Percentiles rank a stretch among this genome's conserved stretches.
Conservation (phyloP, 1,140 invertebrate species). For the Pseudomyrmex dendroicus region DNA sequence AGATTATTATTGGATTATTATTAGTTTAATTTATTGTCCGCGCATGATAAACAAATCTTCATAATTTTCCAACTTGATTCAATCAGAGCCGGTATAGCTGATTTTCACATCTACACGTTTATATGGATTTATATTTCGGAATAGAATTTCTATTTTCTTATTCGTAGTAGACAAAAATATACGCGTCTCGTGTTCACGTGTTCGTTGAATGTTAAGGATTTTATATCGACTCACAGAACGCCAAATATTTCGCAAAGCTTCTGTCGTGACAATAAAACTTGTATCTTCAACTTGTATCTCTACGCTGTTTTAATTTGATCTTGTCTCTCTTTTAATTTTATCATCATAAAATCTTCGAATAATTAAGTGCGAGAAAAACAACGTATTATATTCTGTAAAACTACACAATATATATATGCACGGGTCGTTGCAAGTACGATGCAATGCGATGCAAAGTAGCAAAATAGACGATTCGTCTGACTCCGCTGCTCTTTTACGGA, state of each 20-base stretch:
- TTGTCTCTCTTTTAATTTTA: neutral
- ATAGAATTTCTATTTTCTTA: slow-evolving; percentile 17
- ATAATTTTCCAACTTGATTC: neutral
- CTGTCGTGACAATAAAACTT: neutral
- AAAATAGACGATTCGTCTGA: neutral
- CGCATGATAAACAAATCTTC: neutral
- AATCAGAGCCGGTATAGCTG: neutral
- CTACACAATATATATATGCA: neutral
- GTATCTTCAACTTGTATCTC: neutral
- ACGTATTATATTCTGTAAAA: neutral
- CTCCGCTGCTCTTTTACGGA: neutral
- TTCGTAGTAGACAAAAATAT: slow-evolving; percentile 12
- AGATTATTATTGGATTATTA: neutral
- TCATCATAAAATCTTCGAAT: neutral
- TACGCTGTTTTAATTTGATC: neutral
- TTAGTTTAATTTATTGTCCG: neutral
- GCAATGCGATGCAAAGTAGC: neutral
- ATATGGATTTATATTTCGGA: neutral
- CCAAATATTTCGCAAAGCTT: neutral
- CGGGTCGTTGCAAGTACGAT: neutral
- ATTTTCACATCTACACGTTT: neutral
- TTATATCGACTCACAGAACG: neutral
- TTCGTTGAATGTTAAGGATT: neutral
- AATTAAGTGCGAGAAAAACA: neutral
- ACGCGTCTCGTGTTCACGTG: neutral